These are phyloP conservation scores for Fragum sueziense DNA, from an alignment of 2,888 invertebrate species.

Conservation along the genomic window DNA sequence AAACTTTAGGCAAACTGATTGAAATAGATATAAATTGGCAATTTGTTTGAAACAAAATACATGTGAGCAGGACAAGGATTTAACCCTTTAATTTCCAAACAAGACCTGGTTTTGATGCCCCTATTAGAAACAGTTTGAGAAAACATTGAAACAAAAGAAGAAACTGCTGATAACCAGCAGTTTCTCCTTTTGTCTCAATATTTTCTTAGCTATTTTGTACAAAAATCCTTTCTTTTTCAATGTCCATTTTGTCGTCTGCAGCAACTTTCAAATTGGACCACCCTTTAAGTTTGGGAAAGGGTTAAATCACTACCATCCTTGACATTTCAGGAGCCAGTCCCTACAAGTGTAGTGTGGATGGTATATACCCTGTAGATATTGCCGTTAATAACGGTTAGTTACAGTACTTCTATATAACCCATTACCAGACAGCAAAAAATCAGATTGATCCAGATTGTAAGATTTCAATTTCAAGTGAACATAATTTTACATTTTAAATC, in stretches of 20 bases:
- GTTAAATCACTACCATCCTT: background rate
- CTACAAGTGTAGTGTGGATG: conserved; percentile 61
- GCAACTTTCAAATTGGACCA: background rate
- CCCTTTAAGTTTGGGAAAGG: background rate
- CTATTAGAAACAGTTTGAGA: no score
- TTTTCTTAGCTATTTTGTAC: background rate
- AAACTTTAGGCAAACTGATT: no score
- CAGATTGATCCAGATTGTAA: background rate
- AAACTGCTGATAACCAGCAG: background rate
- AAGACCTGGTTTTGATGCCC: no score
- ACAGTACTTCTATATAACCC: background rate
- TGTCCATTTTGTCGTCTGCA: no score
- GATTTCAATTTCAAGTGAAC: background rate
- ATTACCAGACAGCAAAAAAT: no score
- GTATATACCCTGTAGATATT: conserved; percentile 73
- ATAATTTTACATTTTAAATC: no score
- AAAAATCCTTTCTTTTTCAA: background rate
- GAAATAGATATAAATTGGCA: no score
- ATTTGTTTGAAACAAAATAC: no score
- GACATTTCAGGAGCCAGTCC: conserved; percentile 68
- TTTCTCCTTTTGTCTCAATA: background rate
- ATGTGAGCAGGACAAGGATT: no score
- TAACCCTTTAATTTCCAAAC: no score
- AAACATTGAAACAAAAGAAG: no score
- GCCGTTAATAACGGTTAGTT: conserved; percentile 73